Conservation (phyloP, 2,888 invertebrate genomes). For the Phortica magna region DNA sequence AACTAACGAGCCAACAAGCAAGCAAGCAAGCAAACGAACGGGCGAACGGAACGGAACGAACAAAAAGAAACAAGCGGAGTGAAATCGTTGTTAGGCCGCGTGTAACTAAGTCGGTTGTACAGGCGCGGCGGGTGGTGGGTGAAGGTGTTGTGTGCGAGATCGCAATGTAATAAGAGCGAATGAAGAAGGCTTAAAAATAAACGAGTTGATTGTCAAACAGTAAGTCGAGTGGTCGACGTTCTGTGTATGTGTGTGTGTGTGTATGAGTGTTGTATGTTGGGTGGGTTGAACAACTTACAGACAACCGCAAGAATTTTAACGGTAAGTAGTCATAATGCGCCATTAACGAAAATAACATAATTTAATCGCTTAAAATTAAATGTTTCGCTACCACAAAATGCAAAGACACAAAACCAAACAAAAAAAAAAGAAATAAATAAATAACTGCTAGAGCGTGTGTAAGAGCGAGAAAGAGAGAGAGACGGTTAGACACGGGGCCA, state of each 20-base stretch:
- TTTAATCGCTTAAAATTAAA: conserved; percentile 1
- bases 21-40: background rate
- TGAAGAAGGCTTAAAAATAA: background rate
- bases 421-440: background rate
- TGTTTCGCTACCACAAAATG: background rate
- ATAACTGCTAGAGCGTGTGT: background rate
- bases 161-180: background rate
- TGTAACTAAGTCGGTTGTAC: too few species aligned
- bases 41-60: background rate
- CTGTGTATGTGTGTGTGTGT: conserved; percentile 9
- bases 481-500: background rate
- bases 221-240: too few species aligned
- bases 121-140: background rate
- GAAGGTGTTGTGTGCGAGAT: background rate
- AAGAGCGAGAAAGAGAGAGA: background rate
- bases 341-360: conserved; percentile 24
- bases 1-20: background rate
- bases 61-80: background rate
- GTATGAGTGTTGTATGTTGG: background rate
- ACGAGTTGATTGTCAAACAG: background rate
- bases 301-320: conserved; percentile 7
- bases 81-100: too few species aligned
- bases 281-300: background rate
- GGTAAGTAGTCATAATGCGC: conserved; percentile 8
- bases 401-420: background rate